Percentiles rank a stretch among this genome's conserved stretches.
Conservation (phyloP, 2,797 vertebrate genomes). For the Hirundo rustica region DNA sequence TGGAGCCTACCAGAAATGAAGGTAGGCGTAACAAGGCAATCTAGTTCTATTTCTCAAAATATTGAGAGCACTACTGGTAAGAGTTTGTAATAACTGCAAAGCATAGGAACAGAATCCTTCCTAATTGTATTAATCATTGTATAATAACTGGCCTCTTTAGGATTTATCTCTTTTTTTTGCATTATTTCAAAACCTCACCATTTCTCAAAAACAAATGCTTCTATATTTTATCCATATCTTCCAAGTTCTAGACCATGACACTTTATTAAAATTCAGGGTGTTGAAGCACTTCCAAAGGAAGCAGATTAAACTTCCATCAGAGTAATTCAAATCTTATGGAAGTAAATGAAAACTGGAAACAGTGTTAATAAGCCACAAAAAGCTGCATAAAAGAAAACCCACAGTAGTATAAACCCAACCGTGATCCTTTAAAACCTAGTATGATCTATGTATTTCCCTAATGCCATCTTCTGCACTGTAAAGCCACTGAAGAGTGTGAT, state of each 20-base stretch:
- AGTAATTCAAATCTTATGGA: neutral
- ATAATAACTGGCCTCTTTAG: neutral
- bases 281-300: neutral
- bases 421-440: neutral
- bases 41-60: neutral
- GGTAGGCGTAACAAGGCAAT: neutral
- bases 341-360: neutral
- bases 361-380: neutral
- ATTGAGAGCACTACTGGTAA: neutral
- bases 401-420: neutral
- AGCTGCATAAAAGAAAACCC: neutral
- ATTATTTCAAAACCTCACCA: neutral
- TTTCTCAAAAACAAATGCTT: neutral
- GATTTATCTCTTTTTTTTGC: neutral
- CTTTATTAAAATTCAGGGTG: neutral
- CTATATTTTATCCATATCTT: neutral
- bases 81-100: neutral
- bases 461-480: neutral
- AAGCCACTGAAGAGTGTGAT: neutral
- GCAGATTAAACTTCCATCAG: neutral
- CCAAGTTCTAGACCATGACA: neutral
- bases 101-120: neutral
- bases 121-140: neutral
- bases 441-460: neutral
- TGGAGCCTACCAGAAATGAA: neutral